Conservation (phyloP, 2,888 invertebrate species). For the Ceriagrion tenellum region DNA sequence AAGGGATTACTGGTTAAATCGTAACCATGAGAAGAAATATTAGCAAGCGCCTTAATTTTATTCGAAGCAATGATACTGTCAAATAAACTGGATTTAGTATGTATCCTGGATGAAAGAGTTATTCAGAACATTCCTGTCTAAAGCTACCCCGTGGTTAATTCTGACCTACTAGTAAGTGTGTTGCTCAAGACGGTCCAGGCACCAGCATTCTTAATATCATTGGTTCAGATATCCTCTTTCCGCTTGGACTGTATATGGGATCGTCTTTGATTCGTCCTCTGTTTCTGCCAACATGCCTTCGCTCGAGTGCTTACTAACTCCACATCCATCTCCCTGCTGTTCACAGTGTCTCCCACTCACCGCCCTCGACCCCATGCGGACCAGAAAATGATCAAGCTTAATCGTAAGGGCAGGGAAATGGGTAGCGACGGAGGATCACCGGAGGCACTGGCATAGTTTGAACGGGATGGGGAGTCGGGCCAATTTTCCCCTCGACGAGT, state of each 20-base stretch:
- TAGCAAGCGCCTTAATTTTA: no score
- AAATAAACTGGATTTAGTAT: no score
- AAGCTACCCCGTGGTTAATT: no score
- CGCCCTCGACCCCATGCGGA: not conserved
- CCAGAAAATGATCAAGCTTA: conserved; percentile 23
- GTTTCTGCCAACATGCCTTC: not conserved
- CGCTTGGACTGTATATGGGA: not conserved
- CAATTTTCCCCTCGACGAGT: conserved; percentile 46
- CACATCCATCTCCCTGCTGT: no score
- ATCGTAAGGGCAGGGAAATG: conserved; percentile 48
- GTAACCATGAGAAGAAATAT: no score
- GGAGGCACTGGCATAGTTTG: not conserved
- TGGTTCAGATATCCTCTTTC: not conserved
- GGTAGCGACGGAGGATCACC: not conserved
- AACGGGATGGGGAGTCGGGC: not conserved
- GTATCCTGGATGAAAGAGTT: no score
- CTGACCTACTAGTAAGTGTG: no score
- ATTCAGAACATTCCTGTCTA: no score
- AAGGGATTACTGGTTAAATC: no score
- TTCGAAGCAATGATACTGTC: no score
- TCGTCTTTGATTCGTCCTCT: not conserved
- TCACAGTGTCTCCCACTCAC: not conserved
- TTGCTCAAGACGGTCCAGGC: no score
- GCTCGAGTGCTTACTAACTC: not conserved
- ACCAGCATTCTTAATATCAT: not conserved